These are phyloP conservation scores for Globicephala melas DNA, from an alignment of 2,113 vertebrate genomes.

Conservation along the genomic window DNA sequence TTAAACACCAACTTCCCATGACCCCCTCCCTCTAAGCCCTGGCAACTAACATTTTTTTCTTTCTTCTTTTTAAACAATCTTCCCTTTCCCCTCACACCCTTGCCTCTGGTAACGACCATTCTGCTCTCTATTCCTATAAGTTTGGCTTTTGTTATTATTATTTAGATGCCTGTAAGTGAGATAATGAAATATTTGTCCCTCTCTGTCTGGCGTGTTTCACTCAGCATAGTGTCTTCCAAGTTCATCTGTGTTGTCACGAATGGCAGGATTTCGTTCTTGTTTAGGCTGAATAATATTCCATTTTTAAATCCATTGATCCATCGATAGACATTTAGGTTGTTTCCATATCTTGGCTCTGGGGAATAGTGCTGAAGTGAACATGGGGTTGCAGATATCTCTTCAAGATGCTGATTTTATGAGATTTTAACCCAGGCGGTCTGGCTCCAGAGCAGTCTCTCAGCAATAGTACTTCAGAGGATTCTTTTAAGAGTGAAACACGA, in stretches of 20 bases:
- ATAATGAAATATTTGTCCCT: neutral
- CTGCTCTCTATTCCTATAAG: neutral
- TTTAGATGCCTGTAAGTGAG: neutral
- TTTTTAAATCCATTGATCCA: neutral
- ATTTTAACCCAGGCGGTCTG: neutral
- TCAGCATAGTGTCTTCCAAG: neutral
- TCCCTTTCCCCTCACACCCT: neutral
- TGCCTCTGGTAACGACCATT: neutral
- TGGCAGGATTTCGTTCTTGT: neutral
- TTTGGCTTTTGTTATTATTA: neutral
- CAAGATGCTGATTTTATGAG: neutral
- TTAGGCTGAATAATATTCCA: neutral
- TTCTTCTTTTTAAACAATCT: neutral
- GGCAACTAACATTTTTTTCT: neutral
- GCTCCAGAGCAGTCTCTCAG: neutral
- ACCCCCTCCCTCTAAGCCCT: neutral
- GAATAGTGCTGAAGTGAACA: neutral
- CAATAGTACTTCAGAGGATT: too few relatives aligned
- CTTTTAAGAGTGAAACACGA: neutral
- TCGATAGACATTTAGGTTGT: rapidly evolving
- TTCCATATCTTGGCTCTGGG: neutral
- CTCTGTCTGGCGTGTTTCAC: neutral
- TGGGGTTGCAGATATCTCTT: neutral
- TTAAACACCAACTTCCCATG: neutral
- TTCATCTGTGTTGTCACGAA: neutral